Base-by-base conservation (phyloP, 2,113 vertebrate genomes). In the Amphilophus citrinellus region DNA sequence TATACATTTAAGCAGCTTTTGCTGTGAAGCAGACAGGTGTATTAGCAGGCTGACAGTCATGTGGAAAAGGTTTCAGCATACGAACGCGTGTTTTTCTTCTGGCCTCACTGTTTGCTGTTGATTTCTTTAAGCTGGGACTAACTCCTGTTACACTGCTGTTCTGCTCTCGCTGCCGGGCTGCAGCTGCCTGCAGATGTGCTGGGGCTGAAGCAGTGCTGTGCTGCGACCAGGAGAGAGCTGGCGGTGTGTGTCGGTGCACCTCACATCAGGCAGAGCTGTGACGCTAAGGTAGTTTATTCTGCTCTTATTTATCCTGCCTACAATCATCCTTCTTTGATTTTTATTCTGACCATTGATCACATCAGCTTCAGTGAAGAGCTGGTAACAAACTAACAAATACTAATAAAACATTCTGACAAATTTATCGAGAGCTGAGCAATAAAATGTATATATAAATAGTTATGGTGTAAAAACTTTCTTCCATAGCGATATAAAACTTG, bases 241-340 rank as follows among this genome's bases (percentile, higher is more conserved):
- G 58, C 65, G 0, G 58, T 60, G 44, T 66, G 58, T 50, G 58
- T 87, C 56, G 61, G 61, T 9, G 7, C 76, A 10, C 78, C 78
- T 18, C n/a, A 84, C 32, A 79, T 84, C 77, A 79, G 17, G 58
- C 87, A 85, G 76, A 87, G 58, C 58, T 89, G 83, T 58, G 87
- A 89, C 78, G 61, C 60, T 2, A 89, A 89, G 87, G 87, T 87
- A 81, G 7, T 13, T 6, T 3, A 20, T 30, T 11, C 27, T 75
- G 5, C 14, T 42, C 9, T 17, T 3, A 6, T 30, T 22, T 6
- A 35, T 24, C 39, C 10, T 11, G 10, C 3, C 10, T 11, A 11
- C 8, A 42, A 1, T 42, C 32, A 6, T 32, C 27, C 27, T 27
- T 27, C 27, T 27, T 27, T 27, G 27, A 27, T 27, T 7, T 7